Base-by-base conservation (phyloP, 1,140 invertebrate genomes). In the Dinoponera quadriceps region DNA sequence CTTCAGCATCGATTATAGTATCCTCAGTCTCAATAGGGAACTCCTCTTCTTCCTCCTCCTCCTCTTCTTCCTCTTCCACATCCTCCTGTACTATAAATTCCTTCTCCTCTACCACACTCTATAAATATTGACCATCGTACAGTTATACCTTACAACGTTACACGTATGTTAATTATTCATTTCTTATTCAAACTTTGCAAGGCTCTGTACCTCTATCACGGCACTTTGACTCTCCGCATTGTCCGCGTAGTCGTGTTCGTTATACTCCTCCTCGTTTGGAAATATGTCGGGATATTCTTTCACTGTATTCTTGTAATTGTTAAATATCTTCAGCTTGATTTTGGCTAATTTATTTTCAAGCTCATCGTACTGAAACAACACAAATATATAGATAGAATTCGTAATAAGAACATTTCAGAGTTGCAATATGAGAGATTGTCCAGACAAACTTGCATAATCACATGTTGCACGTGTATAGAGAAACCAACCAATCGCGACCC, bases 281-380 rank as follows among this genome's bases (percentile, higher is more conserved):
- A 74, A 22, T 44, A 83, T 54, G 5, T 87, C 78, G 0, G 71
- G 68, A 20, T 92, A 49, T 82, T 93, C 94, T 74, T 88, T 92
- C 1, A 93, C 57, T 38, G 94, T 95, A 80, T 91, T 92, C 71
- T 93, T 92, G 89, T 95, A 95, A 82, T 91, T 94, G 22, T 84
- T 92, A 48, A 88, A 89, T 11, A 95, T 66, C 65, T 95, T 94
- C 48, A 83, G 57, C 88, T 95, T 95, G 2, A 96, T 91, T 74
- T 94, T 93, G 3, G 90, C 82, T 51, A 95, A 65, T 87, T 94
- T 94, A 88, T 80, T 93, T 89, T 96, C 94, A 59, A 96, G 87
- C 85, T 96, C 95, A 86, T 96, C 95, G 49, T 95, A 93, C 94
- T 96, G 54, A 90, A 78, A 82, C 71, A n/a, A n/a, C 29, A 65